Conservation (phyloP, 2,113 vertebrate species). For the Rhabdornis inornatus region DNA sequence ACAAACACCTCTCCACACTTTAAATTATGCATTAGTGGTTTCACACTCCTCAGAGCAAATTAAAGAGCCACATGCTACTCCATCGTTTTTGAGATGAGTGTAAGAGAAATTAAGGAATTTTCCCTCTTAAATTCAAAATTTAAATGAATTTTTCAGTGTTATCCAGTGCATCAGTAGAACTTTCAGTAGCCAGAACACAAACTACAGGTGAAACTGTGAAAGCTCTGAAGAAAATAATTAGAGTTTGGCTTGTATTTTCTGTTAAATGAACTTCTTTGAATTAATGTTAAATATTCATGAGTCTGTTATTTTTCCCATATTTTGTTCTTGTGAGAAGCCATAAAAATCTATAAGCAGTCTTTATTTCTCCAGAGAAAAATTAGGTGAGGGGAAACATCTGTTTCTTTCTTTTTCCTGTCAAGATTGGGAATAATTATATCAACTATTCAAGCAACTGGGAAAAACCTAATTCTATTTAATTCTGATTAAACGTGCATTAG, state of each 20-base stretch:
- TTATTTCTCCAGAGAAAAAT: slow-evolving; percentile 20
- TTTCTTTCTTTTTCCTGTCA: not conserved
- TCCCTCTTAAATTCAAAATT: not conserved
- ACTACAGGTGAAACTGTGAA: not conserved
- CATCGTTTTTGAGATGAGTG: not conserved
- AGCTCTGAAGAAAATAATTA: not conserved
- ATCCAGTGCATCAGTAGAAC: not conserved
- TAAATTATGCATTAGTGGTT: not conserved
- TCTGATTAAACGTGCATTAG: not conserved
- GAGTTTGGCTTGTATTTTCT: not conserved
- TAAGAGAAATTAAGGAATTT: not conserved
- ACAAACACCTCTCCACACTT: not conserved
- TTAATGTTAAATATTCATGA: not conserved
- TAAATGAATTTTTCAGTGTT: not conserved
- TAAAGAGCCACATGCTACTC: not conserved
- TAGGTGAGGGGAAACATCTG: not conserved
- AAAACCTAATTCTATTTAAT: not conserved
- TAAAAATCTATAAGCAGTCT: not conserved
- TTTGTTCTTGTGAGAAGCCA: not conserved
- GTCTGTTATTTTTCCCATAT: not conserved
- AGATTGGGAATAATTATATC: not conserved
- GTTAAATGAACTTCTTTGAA: not conserved
- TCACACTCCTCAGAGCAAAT: not conserved
- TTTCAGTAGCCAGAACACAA: not conserved
- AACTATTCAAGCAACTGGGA: not conserved